Conservation (phyloP, 1,140 invertebrate species). For the Teleopsis dalmanni region DNA sequence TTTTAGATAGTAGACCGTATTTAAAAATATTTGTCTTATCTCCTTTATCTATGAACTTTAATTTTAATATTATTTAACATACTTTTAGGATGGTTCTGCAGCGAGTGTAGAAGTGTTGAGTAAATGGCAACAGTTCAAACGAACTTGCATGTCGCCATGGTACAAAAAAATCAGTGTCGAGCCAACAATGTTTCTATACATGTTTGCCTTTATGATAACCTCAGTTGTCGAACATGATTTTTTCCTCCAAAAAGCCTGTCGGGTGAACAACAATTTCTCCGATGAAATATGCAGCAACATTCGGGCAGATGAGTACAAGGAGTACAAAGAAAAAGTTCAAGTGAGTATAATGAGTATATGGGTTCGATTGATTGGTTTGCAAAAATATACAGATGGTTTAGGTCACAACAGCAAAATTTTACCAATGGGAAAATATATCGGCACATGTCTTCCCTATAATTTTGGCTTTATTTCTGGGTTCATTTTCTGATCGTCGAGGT, state of each 20-base stretch:
- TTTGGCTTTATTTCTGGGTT: conserved; percentile 65
- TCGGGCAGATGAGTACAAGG: conserved; percentile 42
- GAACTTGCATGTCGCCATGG: conserved; percentile 11
- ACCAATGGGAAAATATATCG: conserved; percentile 66
- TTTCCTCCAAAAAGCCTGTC: conserved; percentile 64
- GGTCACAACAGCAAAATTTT: conserved; percentile 61
- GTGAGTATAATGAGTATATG: conserved; percentile 36
- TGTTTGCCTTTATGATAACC: conserved; percentile 72
- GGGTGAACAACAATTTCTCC: conserved; percentile 58
- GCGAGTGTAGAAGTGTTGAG: not conserved
- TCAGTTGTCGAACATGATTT: conserved; percentile 69
- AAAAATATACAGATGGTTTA: no score
- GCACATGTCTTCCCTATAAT: conserved; percentile 61
- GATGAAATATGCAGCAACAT: conserved; percentile 57
- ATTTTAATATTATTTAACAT: not conserved
- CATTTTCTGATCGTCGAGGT: conserved; percentile 64
- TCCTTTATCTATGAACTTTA: not conserved
- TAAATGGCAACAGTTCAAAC: conserved; percentile 2
- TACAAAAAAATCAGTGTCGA: conserved; percentile 54
- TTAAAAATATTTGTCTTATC: not conserved
- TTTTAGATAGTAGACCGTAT: no score
- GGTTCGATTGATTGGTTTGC: not conserved
- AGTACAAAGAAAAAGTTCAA: conserved; percentile 57
- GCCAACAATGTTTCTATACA: conserved; percentile 69
- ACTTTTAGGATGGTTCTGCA: conserved; percentile 5